Evolutionary conservation across 2,113 vertebrate species (phyloP).

Genomic region (Boulengeromyrus knoepffleri): DNA sequence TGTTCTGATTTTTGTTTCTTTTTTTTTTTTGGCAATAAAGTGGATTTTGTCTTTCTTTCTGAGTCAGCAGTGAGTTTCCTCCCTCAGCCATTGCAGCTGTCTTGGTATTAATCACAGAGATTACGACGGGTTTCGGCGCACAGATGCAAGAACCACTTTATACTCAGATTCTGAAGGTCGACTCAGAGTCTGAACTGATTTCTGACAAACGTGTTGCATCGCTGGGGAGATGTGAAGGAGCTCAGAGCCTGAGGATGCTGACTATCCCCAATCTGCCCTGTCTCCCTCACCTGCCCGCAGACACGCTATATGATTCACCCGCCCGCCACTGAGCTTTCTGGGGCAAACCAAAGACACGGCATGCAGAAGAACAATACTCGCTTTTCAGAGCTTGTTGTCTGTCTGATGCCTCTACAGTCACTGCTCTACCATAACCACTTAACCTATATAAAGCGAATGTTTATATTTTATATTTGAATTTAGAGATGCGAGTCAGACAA

Average conservation of each 20-base stretch:
- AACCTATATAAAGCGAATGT: neutral
- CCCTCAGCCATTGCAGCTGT: neutral
- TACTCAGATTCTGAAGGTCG: neutral
- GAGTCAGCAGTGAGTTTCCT: slow-evolving; percentile 19
- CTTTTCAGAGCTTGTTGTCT: neutral
- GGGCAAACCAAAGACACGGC: neutral
- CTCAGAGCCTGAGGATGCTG: neutral
- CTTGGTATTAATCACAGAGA: neutral
- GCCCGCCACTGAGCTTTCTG: neutral
- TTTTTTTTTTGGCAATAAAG: slow-evolving; percentile 45
- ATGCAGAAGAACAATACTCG: neutral
- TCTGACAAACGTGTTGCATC: neutral
- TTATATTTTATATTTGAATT: neutral
- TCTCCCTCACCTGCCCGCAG: neutral
- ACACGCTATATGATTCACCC: neutral
- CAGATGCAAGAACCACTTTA: neutral
- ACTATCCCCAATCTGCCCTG: neutral
- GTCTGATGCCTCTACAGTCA: neutral
- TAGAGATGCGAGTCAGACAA: neutral
- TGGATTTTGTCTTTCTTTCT: slow-evolving; percentile 23
- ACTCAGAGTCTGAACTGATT: neutral
- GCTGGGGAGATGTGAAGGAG: slow-evolving; percentile 3
- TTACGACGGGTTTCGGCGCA: neutral
- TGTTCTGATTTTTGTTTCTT: slow-evolving; percentile 14
- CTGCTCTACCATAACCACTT: neutral